Base-by-base conservation (phyloP, 2,888 invertebrate species). In the Hydroisotoma schaefferi region DNA sequence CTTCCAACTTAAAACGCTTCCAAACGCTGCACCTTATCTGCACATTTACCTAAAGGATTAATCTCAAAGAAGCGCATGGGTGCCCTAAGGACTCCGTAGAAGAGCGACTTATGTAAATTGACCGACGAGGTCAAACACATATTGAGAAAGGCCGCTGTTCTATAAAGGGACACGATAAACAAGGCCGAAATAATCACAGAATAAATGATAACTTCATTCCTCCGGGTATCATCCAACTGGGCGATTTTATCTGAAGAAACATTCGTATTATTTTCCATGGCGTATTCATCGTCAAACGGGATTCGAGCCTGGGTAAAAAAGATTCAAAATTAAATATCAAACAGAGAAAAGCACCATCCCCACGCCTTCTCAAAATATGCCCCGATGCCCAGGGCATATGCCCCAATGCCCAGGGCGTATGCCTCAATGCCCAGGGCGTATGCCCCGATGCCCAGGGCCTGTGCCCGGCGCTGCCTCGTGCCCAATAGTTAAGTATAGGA, bases 11-110 rank as follows among this genome's bases (percentile, higher is more conserved):
- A 61, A 71, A 69, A 27, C 70, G 47, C 44, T 69, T 71, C 2
- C 68, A 38, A 27, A 71, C 57, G 28, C 63, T 57, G 12, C 68
- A 28, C 22, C 2, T n/a, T n/a, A n/a, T n/a, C n/a, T 38, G 27
- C 26, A 47, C n/a, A 37, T 37, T 44, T 76, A 85, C 87, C 87
- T n/a, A 88, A 85, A 0, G 90, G 88, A 77, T 93, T 94, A 2
- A 84, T 84, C 75, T 92, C 90, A 79, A 94, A 94, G 79, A 94
- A 94, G 26, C 84, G 81, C 84, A 92, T 88, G 0, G 87, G 85
- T 0, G 90, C 87, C 22, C 87, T 81, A 1, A 90, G 86, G 20
- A 94, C 85, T 20, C 86, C 81, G 15, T 81, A 77, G 76, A 93
- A 92, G 90, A 94, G 91, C 20, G 78, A 80, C 76, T 89, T 86